Percentiles rank a stretch among this genome's conserved stretches.
phyloP scores from a whole-genome alignment of 2,113 vertebrate genomes.

The Scomber scombrus region DNA sequence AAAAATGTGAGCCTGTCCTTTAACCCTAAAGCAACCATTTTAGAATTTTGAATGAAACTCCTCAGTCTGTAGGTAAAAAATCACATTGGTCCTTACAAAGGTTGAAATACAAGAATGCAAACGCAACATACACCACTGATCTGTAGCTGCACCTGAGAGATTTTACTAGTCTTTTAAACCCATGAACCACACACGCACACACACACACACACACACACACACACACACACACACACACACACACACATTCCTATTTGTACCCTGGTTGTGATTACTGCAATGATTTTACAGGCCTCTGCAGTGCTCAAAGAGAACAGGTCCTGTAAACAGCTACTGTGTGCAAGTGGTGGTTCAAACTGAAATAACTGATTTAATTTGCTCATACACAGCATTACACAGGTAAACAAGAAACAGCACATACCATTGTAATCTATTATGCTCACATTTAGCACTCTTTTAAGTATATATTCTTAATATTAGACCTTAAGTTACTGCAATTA shows the following conservation, averaged over 20 bases:
- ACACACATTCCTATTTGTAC: constrained; percentile 4
- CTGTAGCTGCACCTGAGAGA: constrained; percentile 44
- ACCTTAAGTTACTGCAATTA: constrained; percentile 5
- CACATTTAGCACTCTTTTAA: neutral
- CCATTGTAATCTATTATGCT: neutral
- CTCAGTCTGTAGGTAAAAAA: neutral
- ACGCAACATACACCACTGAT: neutral
- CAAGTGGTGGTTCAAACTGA: neutral
- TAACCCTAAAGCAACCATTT: neutral
- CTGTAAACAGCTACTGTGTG: constrained; percentile 43
- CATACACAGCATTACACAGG: neutral
- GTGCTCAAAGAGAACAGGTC: constrained; percentile 15
- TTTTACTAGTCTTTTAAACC: constrained; percentile 59
- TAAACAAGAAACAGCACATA: neutral
- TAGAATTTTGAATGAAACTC: neutral
- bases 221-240: neutral
- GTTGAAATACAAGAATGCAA: neutral
- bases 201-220: neutral
- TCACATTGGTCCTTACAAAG: neutral
- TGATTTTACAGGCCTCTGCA: constrained; percentile 41
- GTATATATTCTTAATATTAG: neutral
- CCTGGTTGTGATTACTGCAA: constrained; percentile 41
- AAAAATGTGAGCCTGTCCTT: no score
- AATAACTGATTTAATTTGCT: neutral
- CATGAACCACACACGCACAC: neutral